Evolutionary conservation across 2,888 invertebrate genomes (phyloP).

Genomic region (Rhagonycha fulva): DNA sequence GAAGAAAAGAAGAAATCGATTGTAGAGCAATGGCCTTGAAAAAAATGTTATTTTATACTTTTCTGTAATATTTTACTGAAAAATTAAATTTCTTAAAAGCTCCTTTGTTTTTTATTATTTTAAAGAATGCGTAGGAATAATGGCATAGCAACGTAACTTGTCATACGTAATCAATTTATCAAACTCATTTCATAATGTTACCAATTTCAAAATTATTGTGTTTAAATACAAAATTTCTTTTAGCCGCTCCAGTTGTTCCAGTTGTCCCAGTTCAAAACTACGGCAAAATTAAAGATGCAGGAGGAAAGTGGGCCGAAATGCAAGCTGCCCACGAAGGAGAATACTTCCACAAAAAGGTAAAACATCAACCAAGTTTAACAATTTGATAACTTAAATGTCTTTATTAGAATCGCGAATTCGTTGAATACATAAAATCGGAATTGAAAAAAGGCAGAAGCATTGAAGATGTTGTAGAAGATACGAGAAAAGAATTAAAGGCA

Average conservation of each 20-base stretch:
- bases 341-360: slow-evolving; percentile 33
- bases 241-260: not conserved
- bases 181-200: not conserved
- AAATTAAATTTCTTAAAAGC: not conserved
- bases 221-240: not conserved
- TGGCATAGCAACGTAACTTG: not conserved
- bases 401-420: slow-evolving; percentile 9
- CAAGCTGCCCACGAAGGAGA: slow-evolving; percentile 32
- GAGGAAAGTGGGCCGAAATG: slow-evolving; percentile 24
- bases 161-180: not conserved
- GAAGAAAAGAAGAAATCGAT: not conserved
- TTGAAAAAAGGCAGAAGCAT: slow-evolving; percentile 16
- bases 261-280: not conserved
- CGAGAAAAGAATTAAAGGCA: not conserved
- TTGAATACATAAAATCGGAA: slow-evolving; percentile 10
- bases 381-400: not conserved
- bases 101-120: not conserved
- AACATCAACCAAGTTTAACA: not conserved
- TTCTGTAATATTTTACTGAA: not conserved
- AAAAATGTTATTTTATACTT: not conserved
- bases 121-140: not conserved
- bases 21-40: not conserved
- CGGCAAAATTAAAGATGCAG: slow-evolving; percentile 2
- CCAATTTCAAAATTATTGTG: not conserved
- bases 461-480: slow-evolving; percentile 16